Evolutionary conservation across 2,113 vertebrate genomes (phyloP), one percentile per base, ranked within the genome.

Genomic region (Stegastes partitus): DNA sequence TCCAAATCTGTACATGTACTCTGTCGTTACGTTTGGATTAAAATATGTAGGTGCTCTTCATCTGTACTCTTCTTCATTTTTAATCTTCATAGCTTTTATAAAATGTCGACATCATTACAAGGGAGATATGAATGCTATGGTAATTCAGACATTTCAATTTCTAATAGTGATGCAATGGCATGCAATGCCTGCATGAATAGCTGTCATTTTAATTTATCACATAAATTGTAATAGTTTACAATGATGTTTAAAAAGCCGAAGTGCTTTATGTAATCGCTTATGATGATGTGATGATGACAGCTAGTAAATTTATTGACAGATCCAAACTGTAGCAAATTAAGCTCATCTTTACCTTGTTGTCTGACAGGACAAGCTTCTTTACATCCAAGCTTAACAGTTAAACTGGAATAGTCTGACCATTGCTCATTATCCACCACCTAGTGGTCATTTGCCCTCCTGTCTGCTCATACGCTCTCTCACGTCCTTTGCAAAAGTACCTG

Each of bases 111-210:
- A 37, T 19, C 58, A 21, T 34, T 65, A 57, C 16, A 64, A 51
- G 11, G 11, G 21, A 78, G 67, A 54, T 44, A 15, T 73, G 16
- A 45, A 12, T 68, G n/a, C 37, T 50, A 22, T 55, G 19, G 23
- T 44, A 62, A 28, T 58, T 74, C 11, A 44, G 26, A 63, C 39
- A 61, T 65, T 71, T 58, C n/a, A 57, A 11, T 75, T 76, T 65
- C n/a, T 61, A 56, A 51, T 53, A 15, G 28, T 84, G 74, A 81
- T 74, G 65, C 39, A 81, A 78, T 66, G 57, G 8, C 31, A 23
- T 39, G 57, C 53, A 79, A 71, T 78, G 51, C 44, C 34, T 12
- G 63, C 47, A 54, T 71, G 28, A 47, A 59, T 31, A 34, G 37
- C 18, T 59, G 37, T 37, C 68, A 66, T 71, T 74, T 68, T 11